Percentiles rank a stretch among this genome's conserved stretches.
phyloP scores from a whole-genome alignment of 2,888 invertebrate species.

The Nemotelus nigrinus region DNA sequence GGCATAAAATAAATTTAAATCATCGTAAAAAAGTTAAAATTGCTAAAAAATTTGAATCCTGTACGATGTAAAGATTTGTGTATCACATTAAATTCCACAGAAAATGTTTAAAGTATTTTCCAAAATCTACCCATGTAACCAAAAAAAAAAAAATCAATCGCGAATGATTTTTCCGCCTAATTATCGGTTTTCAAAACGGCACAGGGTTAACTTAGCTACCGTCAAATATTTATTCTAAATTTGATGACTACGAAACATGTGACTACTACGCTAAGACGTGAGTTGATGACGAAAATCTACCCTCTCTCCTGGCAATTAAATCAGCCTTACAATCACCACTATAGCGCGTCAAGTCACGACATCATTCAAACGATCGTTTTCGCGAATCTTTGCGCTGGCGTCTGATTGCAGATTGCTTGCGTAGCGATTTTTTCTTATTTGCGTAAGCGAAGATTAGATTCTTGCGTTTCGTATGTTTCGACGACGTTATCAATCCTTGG shows the following conservation, averaged over 20 bases:
- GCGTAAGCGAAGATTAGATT: conserved; percentile 26
- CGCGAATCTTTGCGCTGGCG: not conserved
- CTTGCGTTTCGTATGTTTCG: conserved; percentile 27
- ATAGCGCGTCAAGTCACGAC: not conserved
- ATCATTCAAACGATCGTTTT: conserved; percentile 13
- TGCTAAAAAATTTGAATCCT: no score
- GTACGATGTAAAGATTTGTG: no score
- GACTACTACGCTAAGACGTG: conserved; percentile 37
- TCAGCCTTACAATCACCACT: not conserved
- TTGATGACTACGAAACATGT: conserved; percentile 49
- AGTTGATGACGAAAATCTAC: conserved; percentile 34
- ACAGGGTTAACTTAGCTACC: not conserved
- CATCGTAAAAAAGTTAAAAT: no score
- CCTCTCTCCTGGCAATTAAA: not conserved
- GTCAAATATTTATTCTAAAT: conserved; percentile 29
- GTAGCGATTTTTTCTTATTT: conserved; percentile 27
- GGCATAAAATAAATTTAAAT: no score
- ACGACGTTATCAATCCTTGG: conserved; percentile 23
- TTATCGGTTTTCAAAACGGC: not conserved
- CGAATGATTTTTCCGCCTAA: not conserved
- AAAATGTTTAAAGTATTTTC: no score
- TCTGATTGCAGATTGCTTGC: conserved; percentile 36
- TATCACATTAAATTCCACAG: no score
- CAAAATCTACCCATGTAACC: no score
- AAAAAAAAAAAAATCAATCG: not conserved